Percentiles rank a stretch among this genome's conserved stretches.
Conservation (phyloP, 2,797 vertebrate genomes). For the Parauchenoglanis ngamensis region DNA sequence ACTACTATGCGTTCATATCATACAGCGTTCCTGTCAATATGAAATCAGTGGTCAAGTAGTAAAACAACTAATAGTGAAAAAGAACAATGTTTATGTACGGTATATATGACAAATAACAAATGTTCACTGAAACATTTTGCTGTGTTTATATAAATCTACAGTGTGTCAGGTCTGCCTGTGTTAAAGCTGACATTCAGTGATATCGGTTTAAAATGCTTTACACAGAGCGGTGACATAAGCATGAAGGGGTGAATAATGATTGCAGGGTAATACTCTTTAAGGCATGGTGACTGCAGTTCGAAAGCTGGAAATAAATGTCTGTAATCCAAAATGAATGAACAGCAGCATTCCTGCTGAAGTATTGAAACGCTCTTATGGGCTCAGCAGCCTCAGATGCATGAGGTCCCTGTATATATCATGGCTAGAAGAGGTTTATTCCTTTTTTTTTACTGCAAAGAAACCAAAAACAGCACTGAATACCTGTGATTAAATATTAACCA, state of each 20-base stretch:
- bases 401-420: neutral
- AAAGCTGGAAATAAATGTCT: conserved; percentile 4
- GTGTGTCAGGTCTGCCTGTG: neutral
- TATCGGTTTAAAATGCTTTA: conserved; percentile 6
- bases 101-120: neutral
- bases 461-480: conserved; percentile 22
- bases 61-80: neutral
- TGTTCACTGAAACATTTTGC: neutral
- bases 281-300: neutral
- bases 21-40: neutral
- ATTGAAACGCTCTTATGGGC: conserved; percentile 24
- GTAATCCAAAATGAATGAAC: conserved; percentile 25
- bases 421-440: conserved; percentile 36
- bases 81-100: neutral
- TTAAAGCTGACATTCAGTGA: neutral
- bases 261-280: conserved; percentile 1
- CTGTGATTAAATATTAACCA: conserved; percentile 46
- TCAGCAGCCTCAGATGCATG: conserved; percentile 10
- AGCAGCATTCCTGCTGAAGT: conserved; percentile 14
- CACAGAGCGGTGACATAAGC: neutral
- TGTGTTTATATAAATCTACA: neutral
- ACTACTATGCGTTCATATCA: neutral
- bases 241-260: conserved; percentile 15
- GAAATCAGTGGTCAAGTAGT: neutral
- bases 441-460: conserved; percentile 38